Base-by-base conservation (phyloP, 2,797 vertebrate species). In the Masticophis lateralis region DNA sequence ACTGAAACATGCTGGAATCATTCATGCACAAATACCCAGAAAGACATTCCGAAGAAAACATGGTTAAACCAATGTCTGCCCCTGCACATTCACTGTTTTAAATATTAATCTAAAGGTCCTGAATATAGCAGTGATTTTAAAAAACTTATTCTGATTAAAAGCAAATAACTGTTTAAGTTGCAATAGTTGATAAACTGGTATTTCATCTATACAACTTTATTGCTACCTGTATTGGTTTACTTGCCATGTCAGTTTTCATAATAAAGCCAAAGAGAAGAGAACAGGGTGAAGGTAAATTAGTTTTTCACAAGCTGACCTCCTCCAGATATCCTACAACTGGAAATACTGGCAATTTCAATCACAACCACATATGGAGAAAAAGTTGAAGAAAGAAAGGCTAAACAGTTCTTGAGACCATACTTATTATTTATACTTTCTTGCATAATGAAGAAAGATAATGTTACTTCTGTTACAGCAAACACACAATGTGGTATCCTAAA, bases 1-100 rank as follows among this genome's bases (percentile, higher is more conserved):
- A 69, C 66, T 93, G 92, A 28, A 94, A 95, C 4, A 74, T 92
- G 90, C 88, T 74, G 59, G 27, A 56, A n/a, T 57, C 20, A 56
- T 20, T n/a, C 37, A 61, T 11, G 47, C 20, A 57, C 18, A 79
- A n/a, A 91, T 66, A 56, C 87, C 0, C 2, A 92, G 88, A 92
- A 94, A 96, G 74, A 92, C 3, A 0, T 37, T 93, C 61, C 87
- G 90, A 10, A 83, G 5, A 91, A 60, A 89, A 86, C 55, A 87
- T 43, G 25, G 10, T 43, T 69, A 47, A 91, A 57, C 6, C 3
- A 83, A 47, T 83, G 37, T 43, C 74, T 0, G 0, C 61, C 47
- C 91, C 93, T 79, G 91, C 56, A 43, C 56, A 91, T 27, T 90
- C 59, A 63, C 55, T 32, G 56, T 16, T 11, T 83, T 0, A 0